Conservation (phyloP, 2,113 vertebrate genomes). For the Cochlearius cochlearius region DNA sequence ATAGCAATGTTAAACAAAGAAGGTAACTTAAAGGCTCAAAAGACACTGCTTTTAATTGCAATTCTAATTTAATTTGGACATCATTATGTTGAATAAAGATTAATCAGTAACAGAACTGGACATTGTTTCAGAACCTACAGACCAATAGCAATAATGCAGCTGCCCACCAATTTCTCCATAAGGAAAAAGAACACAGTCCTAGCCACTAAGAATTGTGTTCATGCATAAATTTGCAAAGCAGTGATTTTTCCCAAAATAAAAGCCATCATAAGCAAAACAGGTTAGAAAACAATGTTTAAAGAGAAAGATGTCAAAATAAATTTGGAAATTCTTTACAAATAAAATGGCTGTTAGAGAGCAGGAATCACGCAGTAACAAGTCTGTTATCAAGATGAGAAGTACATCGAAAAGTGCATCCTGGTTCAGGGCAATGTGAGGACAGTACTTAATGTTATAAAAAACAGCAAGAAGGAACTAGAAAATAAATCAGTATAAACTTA, state of each 20-base stretch:
- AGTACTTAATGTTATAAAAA: background rate
- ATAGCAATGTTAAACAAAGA: background rate
- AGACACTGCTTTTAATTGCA: background rate
- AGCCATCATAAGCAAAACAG: background rate
- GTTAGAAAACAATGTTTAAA: background rate
- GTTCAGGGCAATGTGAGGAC: background rate
- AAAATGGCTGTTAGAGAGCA: background rate
- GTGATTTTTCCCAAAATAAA: background rate
- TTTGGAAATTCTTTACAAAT: background rate
- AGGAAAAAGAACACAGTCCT: background rate
- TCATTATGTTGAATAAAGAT: background rate
- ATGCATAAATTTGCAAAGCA: background rate
- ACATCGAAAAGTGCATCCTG: background rate
- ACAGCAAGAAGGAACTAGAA: background rate
- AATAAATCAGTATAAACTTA: background rate
- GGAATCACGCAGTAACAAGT: background rate
- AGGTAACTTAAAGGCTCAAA: background rate
- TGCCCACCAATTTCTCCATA: background rate
- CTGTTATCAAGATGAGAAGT: background rate
- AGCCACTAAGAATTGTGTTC: background rate
- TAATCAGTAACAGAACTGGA: background rate
- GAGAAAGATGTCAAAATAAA: background rate
- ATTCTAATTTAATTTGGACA: background rate
- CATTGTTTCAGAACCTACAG: background rate
- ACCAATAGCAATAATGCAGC: background rate